Conservation (phyloP, 2,797 vertebrate genomes). For the Emydoidea blandingii region DNA sequence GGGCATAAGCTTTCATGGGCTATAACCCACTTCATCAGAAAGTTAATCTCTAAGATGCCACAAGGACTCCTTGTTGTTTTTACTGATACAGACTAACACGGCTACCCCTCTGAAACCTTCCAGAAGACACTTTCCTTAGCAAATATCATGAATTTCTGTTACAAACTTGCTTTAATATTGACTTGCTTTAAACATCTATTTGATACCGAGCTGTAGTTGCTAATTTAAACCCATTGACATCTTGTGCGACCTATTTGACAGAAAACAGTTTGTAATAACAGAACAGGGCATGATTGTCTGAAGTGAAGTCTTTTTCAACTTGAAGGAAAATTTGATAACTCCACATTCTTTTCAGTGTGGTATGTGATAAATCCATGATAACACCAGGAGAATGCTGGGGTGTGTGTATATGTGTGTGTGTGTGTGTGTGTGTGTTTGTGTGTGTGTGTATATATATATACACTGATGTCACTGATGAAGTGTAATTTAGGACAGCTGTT, state of each 20-base stretch:
- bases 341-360: background rate
- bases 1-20: too few species aligned
- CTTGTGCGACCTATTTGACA: background rate
- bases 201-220: background rate
- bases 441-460: background rate
- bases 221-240: background rate
- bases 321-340: background rate
- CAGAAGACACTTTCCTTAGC: background rate
- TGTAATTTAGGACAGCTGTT: constrained; percentile 50
- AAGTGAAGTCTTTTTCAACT: background rate
- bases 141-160: background rate
- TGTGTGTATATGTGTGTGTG: too few species aligned
- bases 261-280: background rate
- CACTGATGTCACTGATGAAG: constrained; percentile 4
- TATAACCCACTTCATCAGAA: too few species aligned
- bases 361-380: background rate
- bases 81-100: too few species aligned
- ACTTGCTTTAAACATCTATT: background rate
- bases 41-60: too few species aligned
- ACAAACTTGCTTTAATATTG: background rate
- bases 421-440: background rate
- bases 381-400: background rate
- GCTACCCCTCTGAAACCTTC: background rate
- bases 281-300: background rate
- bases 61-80: too few species aligned